Base-by-base conservation (phyloP, 2,888 invertebrate genomes). In the Drosophila conformis region DNA sequence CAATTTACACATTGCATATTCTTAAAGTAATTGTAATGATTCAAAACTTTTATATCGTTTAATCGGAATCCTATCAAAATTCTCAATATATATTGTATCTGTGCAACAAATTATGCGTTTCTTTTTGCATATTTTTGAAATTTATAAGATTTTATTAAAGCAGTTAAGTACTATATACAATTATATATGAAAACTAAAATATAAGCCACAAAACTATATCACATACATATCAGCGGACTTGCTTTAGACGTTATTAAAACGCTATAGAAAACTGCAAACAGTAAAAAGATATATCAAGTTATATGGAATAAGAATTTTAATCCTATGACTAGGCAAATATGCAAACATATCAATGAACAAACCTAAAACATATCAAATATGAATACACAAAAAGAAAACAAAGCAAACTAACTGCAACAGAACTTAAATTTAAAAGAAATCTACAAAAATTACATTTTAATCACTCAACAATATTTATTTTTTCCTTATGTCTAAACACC, bases 161-260 rank as follows among this genome's bases (percentile, higher is more conserved):
- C 73, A 73, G 56, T 27, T 54, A 63, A 69, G 54, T 68, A 54
- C 38, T 69, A 49, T 54, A 69, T 64, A 72, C 59, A 69, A 76
- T 52, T 54, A 33, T 69, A 62, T 68, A 71, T 64, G 58, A 59
- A 18, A 56, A 58, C 27, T 53, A 63, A 59, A 59, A 29, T 40
- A 4, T 76, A 82, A 79, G 73, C 73, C 53, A 65, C 67, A 59
- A 68, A 69, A 82, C 67, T 72, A 69, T 71, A 79, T 85, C 86
- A 60, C 68, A 78, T 69, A 85, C 83, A 85, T 83, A 83, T 83
- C 83, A 78, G 80, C 73, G 51, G 68, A 73, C 53, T 80, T 56
- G 67, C 63, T 62, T 65, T 69, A 76, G 75, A 52, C 67, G 64
- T 76, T 79, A 59, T 25, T 25, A 42, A 40, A 76, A 56, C 51